Evolutionary conservation across 2,797 vertebrate species (phyloP), one percentile per base, ranked within the genome.

Genomic region (Halcyon badia): DNA sequence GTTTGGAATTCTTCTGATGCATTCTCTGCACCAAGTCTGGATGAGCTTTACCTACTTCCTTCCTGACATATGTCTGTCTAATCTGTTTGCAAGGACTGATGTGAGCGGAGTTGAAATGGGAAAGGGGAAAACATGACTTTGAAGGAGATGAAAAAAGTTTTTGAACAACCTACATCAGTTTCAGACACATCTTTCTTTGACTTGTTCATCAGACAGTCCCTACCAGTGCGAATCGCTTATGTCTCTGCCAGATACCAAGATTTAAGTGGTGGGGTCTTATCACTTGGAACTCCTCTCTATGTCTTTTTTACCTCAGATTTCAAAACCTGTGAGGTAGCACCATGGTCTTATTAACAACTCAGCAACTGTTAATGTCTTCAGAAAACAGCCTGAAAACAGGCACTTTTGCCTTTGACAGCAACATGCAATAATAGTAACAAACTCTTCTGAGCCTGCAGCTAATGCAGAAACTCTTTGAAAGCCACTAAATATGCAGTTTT

Each of bases 271-370:
- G 81, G 37, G 57, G 31, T 90, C 73, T 88, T 41, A 49, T 13
- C 65, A 54, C 91, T 91, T 88, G 87, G 61, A 93, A 48, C 77
- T 79, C 49, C 8, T 7, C 11, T 66, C 80, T 31, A 1, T 8
- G 57, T 26, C 65, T 62, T 88, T 94, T 89, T 82, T 54, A 80
- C 84, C 83, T 92, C 58, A n/a, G 24, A 58, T 84, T 89, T 96
- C 94, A 94, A 93, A 96, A 90, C 56, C 42, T 0, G 2, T 33
- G 42, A 89, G 84, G 75, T 64, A 69, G 30, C 26, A 70, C 35
- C 3, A 0, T 35, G 66, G 49, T 57, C 31, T 79, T 89, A 62
- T 93, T 69, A 88, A 94, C 93, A 93, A 81, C 80, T 95, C 94
- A 90, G 83, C 73, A 92, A 83, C 90, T 56, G 58, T 84, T 86